Percentiles rank a stretch among this genome's conserved stretches.
Conservation (phyloP, 2,113 vertebrate genomes). For the Phalacrocorax aristotelis region DNA sequence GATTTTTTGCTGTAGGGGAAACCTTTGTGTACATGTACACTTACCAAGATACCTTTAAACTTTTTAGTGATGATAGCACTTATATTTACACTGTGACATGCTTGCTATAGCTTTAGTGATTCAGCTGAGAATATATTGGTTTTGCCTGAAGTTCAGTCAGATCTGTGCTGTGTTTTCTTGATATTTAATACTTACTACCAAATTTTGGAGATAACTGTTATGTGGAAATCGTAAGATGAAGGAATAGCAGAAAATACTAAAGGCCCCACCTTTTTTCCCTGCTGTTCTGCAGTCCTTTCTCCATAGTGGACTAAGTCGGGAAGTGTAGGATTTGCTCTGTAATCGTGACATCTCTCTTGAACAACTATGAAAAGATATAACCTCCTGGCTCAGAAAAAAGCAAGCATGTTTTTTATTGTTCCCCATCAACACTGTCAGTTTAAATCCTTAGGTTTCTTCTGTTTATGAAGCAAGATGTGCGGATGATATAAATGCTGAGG, state of each 20-base stretch:
- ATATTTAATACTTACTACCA: neutral
- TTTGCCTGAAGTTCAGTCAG: neutral
- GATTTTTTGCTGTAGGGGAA: neutral
- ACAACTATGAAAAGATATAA: neutral
- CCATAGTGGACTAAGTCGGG: neutral
- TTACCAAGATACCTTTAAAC: neutral
- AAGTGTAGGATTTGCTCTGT: neutral
- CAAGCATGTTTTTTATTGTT: slow-evolving; percentile 6
- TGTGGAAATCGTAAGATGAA: neutral
- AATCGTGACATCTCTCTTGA: neutral
- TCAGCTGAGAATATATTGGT: neutral
- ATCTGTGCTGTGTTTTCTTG: neutral
- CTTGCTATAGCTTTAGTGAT: neutral
- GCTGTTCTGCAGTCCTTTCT: slow-evolving; percentile 7
- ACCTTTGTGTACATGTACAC: fast-evolving
- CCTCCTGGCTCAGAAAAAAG: neutral
- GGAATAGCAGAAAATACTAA: neutral
- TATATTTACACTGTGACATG: neutral
- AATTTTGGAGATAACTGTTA: neutral
- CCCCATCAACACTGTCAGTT: slow-evolving; percentile 62
- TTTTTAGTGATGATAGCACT: neutral
- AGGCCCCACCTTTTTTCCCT: neutral
- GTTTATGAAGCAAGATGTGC: slow-evolving; percentile 87
- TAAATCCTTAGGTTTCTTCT: slow-evolving; percentile 87
- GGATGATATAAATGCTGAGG: slow-evolving; percentile 74